Conservation (phyloP, 2,888 invertebrate genomes). For the Sthenelais limicola region DNA sequence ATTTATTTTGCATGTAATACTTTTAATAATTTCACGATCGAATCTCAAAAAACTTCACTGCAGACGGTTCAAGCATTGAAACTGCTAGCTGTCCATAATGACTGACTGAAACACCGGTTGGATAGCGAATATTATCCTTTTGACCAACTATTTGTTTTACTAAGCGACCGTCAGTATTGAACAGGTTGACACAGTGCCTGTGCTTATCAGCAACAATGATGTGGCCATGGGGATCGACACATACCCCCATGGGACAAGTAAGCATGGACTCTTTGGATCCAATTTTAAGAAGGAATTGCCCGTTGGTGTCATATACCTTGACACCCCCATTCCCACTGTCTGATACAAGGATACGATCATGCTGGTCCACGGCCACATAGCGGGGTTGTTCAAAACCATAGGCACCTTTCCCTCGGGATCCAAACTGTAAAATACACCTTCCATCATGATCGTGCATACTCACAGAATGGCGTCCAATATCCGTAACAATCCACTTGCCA, state of each 20-base stretch:
- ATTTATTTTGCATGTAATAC: too few species aligned
- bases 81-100: constrained; percentile 36
- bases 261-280: constrained; percentile 38
- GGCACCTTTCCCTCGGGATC: constrained; percentile 36
- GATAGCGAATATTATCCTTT: constrained; percentile 38
- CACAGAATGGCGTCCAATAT: constrained; percentile 38
- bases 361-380: constrained; percentile 40
- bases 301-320: constrained; percentile 40
- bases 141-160: constrained; percentile 32
- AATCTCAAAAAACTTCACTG: constrained; percentile 37
- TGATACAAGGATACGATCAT: constrained; percentile 34
- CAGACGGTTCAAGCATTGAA: constrained; percentile 33
- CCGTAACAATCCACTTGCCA: constrained; percentile 41
- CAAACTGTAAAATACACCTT: constrained; percentile 33
- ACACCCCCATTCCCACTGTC: constrained; percentile 41
- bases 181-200: constrained; percentile 40
- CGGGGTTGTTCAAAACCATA: constrained; percentile 39
- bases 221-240: constrained; percentile 28
- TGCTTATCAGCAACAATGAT: constrained; percentile 39
- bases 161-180: constrained; percentile 35
- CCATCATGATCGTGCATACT: constrained; percentile 38
- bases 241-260: constrained; percentile 41
- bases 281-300: constrained; percentile 38
- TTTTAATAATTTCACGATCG: constrained; percentile 31
- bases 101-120: constrained; percentile 33